Base-by-base conservation (phyloP, 1,140 invertebrate species). In the Hylaeus anthracinus region DNA sequence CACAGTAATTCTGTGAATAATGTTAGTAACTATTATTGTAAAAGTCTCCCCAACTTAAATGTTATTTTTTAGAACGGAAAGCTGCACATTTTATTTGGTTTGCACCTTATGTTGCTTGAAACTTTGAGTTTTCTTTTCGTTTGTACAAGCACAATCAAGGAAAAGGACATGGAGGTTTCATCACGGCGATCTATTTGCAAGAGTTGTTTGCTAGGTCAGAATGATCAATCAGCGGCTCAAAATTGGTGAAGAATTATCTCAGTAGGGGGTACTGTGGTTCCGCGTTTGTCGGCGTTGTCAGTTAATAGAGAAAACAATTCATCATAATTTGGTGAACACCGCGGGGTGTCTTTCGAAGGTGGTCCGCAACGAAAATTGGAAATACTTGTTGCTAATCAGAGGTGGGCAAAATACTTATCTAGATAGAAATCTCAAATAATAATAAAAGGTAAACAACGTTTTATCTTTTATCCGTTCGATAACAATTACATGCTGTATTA, bases 201-300 rank as follows among this genome's bases (percentile, higher is more conserved):
- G 64, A 67, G 39, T 58, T 51, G 26, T 66, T 48, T 67, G 82
- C 82, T 84, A 67, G 65, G 74, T 80, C 72, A 69, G 53, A 45
- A 74, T 72, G 79, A 88, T 88, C 82, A 88, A 88, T 88, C 87
- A 88, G 72, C 56, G 65, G 82, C 43, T 64, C 56, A 72, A 82
- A 83, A 88, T 88, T 88, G 82, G 78, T 88, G 87, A 79, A 86
- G 81, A 81, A 84, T 88, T 85, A 88, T 88, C 88, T 60, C 88
- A 41, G 85, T 82, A 53, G 84, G 26, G 85, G 81, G 82, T 79
- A 73, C 84, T 67, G n/a, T 43, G 76, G 43, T 55, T 55, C 78
- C 78, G 6, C 66, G 78, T 89, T 83, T 89, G 88, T 89, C 88
- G 86, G 88, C 88, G 76, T 72, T 70, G 65, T 14, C 74, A 61